Evolutionary conservation across 2,888 invertebrate species (phyloP).

Genomic region (Spicauda simplicius): DNA sequence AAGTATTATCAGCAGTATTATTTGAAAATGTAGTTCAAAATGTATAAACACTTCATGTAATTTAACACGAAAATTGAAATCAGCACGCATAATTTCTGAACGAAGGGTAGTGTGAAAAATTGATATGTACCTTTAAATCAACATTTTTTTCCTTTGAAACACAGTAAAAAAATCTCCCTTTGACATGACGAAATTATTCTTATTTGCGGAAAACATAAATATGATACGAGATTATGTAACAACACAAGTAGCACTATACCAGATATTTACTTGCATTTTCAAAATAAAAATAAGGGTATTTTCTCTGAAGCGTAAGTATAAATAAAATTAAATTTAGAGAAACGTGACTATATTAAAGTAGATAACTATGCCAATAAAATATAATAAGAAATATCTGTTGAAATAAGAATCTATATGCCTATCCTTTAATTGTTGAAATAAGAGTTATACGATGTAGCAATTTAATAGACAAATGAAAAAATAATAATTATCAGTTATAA

Average conservation of each 20-base stretch:
- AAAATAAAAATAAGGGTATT: neutral
- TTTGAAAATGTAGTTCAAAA: too few relatives aligned
- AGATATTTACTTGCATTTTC: neutral
- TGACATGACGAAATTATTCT: neutral
- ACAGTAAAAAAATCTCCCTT: neutral
- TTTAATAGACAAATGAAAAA: too few relatives aligned
- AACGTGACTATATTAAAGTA: too few relatives aligned
- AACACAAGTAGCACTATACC: neutral
- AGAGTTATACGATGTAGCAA: too few relatives aligned
- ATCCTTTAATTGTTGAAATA: too few relatives aligned
- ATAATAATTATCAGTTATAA: too few relatives aligned
- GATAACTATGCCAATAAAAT: too few relatives aligned
- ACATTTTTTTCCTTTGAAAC: too few relatives aligned
- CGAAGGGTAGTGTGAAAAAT: too few relatives aligned
- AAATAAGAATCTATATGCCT: too few relatives aligned
- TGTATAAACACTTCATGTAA: neutral
- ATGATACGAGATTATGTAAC: neutral
- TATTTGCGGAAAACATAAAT: neutral
- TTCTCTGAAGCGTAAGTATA: neutral
- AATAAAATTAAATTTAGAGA: neutral
- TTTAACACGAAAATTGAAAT: neutral
- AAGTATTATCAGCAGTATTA: neutral
- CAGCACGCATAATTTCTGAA: neutral
- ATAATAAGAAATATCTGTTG: too few relatives aligned
- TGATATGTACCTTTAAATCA: too few relatives aligned